Evolutionary conservation across 2,797 vertebrate species (phyloP).

Genomic region (Phaenicophaeus curvirostris): DNA sequence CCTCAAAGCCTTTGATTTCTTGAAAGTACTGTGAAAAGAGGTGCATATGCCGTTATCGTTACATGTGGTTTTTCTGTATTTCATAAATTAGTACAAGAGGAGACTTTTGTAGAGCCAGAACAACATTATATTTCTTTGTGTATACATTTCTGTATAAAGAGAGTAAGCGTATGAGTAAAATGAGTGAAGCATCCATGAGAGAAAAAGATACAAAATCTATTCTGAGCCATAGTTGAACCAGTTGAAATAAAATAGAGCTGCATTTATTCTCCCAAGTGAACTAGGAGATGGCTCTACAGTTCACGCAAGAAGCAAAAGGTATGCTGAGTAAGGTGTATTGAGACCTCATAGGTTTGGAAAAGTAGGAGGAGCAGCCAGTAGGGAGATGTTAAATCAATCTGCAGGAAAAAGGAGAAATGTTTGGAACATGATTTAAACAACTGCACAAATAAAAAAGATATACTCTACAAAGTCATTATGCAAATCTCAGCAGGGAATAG

Average conservation of each 20-base stretch:
- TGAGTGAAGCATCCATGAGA: neutral
- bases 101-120: neutral
- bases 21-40: neutral
- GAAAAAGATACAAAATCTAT: neutral
- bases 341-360: neutral
- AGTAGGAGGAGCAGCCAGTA: neutral
- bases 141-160: neutral
- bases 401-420: neutral
- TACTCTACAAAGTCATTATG: neutral
- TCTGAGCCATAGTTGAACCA: neutral
- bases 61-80: neutral
- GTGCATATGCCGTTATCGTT: neutral
- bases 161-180: neutral
- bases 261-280: neutral
- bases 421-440: neutral
- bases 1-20: conserved; percentile 44
- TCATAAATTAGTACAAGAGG: conserved; percentile 1
- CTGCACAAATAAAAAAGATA: neutral
- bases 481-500: neutral
- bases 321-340: neutral
- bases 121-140: neutral
- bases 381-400: neutral
- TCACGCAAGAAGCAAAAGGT: neutral
- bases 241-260: neutral
- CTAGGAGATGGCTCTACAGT: neutral